Evolutionary conservation across 2,113 vertebrate genomes (phyloP).

Genomic region (Rhinolophus ferrumequinum): DNA sequence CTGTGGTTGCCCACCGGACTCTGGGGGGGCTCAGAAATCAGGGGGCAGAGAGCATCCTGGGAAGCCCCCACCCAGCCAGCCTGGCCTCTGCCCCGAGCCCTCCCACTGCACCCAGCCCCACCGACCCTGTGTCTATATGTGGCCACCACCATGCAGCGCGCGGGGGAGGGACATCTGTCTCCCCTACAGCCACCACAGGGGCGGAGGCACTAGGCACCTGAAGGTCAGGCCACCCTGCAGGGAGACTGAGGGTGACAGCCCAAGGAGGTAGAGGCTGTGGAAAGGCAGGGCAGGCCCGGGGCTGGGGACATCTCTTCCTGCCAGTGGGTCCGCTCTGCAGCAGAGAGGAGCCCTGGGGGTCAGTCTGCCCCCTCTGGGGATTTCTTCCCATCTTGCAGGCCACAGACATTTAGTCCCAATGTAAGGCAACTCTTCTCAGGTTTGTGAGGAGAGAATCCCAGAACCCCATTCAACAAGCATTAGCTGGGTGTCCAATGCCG

Average conservation of each 20-base stretch:
- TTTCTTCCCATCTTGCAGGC: neutral
- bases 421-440: neutral
- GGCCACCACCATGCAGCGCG: rapidly evolving
- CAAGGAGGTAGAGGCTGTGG: neutral
- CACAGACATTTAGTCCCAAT: neutral
- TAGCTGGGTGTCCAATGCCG: neutral
- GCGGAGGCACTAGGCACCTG: rapidly evolving
- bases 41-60: neutral
- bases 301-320: neutral
- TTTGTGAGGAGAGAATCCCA: neutral
- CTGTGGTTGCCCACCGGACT: conserved; percentile 62
- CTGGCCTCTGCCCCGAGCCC: neutral
- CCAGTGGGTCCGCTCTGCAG: neutral
- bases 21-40: conserved; percentile 60
- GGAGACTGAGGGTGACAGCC: neutral
- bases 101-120: rapidly evolving
- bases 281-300: neutral
- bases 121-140: neutral
- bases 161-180: rapidly evolving
- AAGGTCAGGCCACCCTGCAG: neutral
- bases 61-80: neutral
- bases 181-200: neutral
- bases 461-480: neutral
- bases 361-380: neutral
- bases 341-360: neutral